These are phyloP conservation scores for Brachyptera putata DNA, from an alignment of 2,888 invertebrate species.

Conservation along the genomic window DNA sequence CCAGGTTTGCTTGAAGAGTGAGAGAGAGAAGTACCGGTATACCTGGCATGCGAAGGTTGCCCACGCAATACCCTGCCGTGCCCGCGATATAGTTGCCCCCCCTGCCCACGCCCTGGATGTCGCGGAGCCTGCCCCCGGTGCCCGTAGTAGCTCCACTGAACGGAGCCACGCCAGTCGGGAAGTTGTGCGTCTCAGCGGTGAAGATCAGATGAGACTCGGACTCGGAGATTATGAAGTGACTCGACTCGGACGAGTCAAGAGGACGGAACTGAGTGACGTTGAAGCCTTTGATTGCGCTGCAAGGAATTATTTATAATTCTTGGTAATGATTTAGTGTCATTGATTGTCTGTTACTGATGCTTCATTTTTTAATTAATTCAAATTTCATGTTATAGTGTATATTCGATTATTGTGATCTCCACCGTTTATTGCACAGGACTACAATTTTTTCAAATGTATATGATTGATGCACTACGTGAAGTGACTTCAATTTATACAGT, in stretches of 20 bases:
- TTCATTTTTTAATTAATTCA: too few species aligned
- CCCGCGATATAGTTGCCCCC: slow-evolving; percentile 93
- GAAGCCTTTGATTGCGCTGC: slow-evolving; percentile 84
- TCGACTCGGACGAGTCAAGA: slow-evolving; percentile 58
- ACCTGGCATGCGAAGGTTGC: slow-evolving; percentile 88
- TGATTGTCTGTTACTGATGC: too few species aligned
- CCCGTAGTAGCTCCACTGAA: slow-evolving; percentile 97
- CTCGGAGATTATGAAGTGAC: slow-evolving; percentile 51
- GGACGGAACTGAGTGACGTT: slow-evolving; percentile 66
- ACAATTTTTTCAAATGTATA: too few species aligned
- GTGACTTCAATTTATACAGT: too few species aligned
- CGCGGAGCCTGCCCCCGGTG: slow-evolving; percentile 91
- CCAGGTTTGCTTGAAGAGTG: too few species aligned
- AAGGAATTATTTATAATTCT: slow-evolving; percentile 37
- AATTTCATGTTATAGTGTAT: too few species aligned
- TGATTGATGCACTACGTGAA: too few species aligned
- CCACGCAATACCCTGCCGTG: slow-evolving; percentile 95
- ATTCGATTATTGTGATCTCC: too few species aligned
- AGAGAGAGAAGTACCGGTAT: too few species aligned
- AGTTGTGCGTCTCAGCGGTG: slow-evolving; percentile 98
- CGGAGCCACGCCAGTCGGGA: slow-evolving; percentile 95
- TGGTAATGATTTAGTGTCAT: too few species aligned
- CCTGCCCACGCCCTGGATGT: slow-evolving; percentile 91
- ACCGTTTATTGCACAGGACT: too few species aligned
- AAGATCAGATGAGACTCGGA: slow-evolving; percentile 85